Evolutionary conservation across 2,888 invertebrate genomes (phyloP), one percentile per base, ranked within the genome.

Genomic region (Baccha elongata): DNA sequence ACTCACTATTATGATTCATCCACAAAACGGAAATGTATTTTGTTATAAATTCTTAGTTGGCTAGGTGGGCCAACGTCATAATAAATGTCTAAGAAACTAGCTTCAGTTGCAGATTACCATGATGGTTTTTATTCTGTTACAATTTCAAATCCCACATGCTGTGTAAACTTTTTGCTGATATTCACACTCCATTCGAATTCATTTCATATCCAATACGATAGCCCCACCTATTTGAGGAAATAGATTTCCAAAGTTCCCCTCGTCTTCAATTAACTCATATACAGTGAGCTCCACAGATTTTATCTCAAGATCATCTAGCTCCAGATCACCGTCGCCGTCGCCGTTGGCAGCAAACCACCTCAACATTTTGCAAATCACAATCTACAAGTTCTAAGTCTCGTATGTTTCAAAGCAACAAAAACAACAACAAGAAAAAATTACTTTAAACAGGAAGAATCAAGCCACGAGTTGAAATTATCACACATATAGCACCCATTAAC

Each of bases 401-500:
- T 53, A 55, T 15, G 17, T 62, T 29, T 32, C 7, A 32, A n/a
- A n/a, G 42, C 3, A 35, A 32, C n/a, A 26, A 42, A 1, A 21
- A 10, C 5, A 23, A n/a, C 1, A 35, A 37, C 26, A 35, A 10
- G 15, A 40, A 21, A 37, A 60, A 67, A 26, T n/a, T n/a, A n/a
- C 15, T 58, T 32, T 11, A 78, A 83, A 78, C 83, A 83, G 83
- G 83, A 83, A 83, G 83, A 83, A 64, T 78, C 48, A 62, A 83
- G 72, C 55, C 83, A 83, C 72, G 83, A 83, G 78, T 69, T 78
- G 83, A 52, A 83, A 83, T 78, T 83, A 83, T 83, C 83, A 83
- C 83, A 83, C 83, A 83, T 83, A 83, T 83, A 83, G 83, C 83
- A 83, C 83, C 83, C 68, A 83, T 83, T 83, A 78, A 83, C 83